These are phyloP conservation scores for Eupithecia centaureata DNA, from an alignment of 2,888 invertebrate species.

Conservation along the genomic window DNA sequence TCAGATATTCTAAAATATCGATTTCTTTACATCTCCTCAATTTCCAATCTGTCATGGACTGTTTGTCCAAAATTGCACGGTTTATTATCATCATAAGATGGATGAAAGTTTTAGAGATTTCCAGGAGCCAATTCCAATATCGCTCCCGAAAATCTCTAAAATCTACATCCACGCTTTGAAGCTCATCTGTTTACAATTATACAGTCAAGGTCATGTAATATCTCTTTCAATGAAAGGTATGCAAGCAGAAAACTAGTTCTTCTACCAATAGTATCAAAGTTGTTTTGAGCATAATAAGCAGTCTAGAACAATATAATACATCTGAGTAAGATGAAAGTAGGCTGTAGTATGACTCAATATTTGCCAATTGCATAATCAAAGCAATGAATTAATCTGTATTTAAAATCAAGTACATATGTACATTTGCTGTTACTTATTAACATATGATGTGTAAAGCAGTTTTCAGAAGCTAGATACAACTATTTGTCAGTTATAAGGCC, in stretches of 20 bases:
- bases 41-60: not conserved
- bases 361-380: not conserved
- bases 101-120: no score
- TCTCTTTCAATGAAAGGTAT: not conserved
- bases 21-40: not conserved
- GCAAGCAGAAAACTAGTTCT: not conserved
- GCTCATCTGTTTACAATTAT: not conserved
- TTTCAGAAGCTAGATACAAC: not conserved
- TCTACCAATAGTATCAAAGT: not conserved
- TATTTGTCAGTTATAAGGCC: no score
- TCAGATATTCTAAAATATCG: conserved; percentile 54
- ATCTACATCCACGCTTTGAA: not conserved
- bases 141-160: not conserved
- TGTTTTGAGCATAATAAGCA: not conserved
- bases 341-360: conserved; percentile 4
- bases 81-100: no score
- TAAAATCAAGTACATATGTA: no score
- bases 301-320: not conserved
- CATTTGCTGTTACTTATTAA: not conserved
- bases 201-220: conserved; percentile 1
- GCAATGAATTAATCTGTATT: not conserved
- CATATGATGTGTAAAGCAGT: not conserved
- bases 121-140: not conserved
- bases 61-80: not conserved
- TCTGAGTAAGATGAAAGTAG: conserved; percentile 6